A percentile compares a stretch with the other conserved stretches of the same genome.
These are phyloP conservation scores for Sialia sialis DNA, from an alignment of 2,113 vertebrate species.

Conservation along the genomic window DNA sequence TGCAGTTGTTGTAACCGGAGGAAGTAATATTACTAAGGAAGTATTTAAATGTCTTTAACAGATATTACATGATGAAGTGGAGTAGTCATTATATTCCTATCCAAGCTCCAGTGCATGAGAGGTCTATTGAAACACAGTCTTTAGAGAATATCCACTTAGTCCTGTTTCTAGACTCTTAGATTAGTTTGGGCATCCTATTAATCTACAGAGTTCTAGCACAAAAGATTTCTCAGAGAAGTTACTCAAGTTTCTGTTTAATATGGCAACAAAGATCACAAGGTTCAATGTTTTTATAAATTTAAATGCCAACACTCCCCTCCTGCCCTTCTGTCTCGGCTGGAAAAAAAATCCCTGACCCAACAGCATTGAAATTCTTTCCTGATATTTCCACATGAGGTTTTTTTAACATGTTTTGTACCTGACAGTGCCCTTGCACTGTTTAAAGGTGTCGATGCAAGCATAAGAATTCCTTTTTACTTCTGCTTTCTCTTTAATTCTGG, in stretches of 20 bases:
- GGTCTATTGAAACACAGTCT: slow-evolving; percentile 45
- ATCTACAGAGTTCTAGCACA: neutral
- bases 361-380: neutral
- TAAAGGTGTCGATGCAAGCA: neutral
- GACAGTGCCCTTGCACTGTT: neutral
- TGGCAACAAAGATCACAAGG: neutral
- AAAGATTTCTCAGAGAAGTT: neutral
- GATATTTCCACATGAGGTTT: neutral
- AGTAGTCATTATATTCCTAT: slow-evolving; percentile 54
- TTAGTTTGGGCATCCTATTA: neutral
- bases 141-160: slow-evolving; percentile 40
- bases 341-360: neutral
- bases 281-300: neutral
- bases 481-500: neutral
- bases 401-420: neutral
- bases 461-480: neutral
- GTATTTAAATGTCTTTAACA: slow-evolving; percentile 64
- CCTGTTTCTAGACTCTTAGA: neutral
- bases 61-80: slow-evolving; percentile 54
- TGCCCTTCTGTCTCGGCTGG: neutral
- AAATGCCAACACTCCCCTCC: rapidly evolving
- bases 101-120: slow-evolving; percentile 19
- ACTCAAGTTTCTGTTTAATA: neutral
- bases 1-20: slow-evolving; percentile 43
- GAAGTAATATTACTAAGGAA: slow-evolving; percentile 65